Evolutionary conservation across 2,888 invertebrate species (phyloP).

Genomic region (Drosophila fungiperda): DNA sequence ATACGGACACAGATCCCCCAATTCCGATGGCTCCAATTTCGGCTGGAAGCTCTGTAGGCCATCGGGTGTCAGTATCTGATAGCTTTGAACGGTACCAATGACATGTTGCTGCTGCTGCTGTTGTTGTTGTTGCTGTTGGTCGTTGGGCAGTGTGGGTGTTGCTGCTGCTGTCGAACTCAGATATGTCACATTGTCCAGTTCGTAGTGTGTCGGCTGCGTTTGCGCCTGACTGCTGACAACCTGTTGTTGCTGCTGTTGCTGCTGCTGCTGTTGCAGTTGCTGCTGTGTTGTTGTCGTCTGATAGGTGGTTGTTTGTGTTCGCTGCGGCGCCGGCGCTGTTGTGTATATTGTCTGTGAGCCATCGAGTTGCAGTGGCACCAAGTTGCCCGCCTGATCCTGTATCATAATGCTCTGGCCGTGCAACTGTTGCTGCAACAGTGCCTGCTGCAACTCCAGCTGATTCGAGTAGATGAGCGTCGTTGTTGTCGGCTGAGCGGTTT

Average conservation of each 20-base stretch:
- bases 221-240: constrained; percentile 59
- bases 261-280: constrained; percentile 63
- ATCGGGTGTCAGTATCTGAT: constrained; percentile 83
- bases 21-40: constrained; percentile 69
- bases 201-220: constrained; percentile 78
- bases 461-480: constrained; percentile 83
- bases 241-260: constrained; percentile 53
- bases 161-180: constrained; percentile 78
- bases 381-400: constrained; percentile 83
- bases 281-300: constrained; percentile 69
- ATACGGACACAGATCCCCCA: constrained; percentile 82
- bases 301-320: constrained; percentile 63
- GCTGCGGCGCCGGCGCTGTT: constrained; percentile 64
- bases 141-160: constrained; percentile 73
- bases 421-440: constrained; percentile 82
- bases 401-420: constrained; percentile 84
- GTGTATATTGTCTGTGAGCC: constrained; percentile 82
- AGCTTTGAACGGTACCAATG: constrained; percentile 84
- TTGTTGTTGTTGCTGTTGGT: constrained; percentile 70
- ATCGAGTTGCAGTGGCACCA: constrained; percentile 82
- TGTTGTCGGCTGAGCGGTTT: constrained; percentile 58
- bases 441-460: constrained; percentile 83
- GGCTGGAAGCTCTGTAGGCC: constrained; percentile 83
- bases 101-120: constrained; percentile 74
- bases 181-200: constrained; percentile 83